Conservation (phyloP, 2,797 vertebrate species). For the Sebastes diploproa region DNA sequence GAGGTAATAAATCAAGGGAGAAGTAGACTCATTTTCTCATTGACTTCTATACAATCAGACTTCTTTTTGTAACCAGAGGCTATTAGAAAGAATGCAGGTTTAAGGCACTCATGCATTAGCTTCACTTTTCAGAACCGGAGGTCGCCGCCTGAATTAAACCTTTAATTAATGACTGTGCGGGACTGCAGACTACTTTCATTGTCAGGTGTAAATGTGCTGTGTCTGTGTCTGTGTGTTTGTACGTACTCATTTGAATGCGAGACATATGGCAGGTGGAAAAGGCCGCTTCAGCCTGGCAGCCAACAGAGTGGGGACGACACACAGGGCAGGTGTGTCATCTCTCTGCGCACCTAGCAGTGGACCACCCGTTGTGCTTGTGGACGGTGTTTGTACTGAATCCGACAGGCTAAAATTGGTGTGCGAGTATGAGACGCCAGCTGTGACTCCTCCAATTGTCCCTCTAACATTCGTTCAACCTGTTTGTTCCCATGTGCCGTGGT, state of each 20-base stretch:
- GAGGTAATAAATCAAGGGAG: no score
- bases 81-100: no score
- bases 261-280: conserved; percentile 15
- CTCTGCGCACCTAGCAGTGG: background rate
- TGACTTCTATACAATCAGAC: no score
- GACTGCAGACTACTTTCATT: background rate
- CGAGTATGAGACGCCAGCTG: conserved; percentile 19
- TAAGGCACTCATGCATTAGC: no score
- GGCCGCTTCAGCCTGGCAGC: conserved; percentile 11
- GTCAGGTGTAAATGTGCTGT: background rate
- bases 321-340: conserved; percentile 44
- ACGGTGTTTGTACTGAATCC: conserved; percentile 8
- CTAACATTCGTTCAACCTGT: background rate
- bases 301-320: conserved; percentile 15
- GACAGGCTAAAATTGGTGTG: conserved; percentile 39
- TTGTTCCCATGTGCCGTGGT: background rate
- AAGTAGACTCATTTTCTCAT: no score
- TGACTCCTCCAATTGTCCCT: conserved; percentile 35
- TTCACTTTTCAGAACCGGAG: no score
- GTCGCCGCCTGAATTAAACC: no score
- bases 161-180: background rate
- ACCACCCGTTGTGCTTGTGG: conserved; percentile 27
- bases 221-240: background rate
- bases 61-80: no score
- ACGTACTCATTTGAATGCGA: conserved; percentile 16